Conservation (phyloP, 2,797 vertebrate species). For the Tangara arthus region DNA sequence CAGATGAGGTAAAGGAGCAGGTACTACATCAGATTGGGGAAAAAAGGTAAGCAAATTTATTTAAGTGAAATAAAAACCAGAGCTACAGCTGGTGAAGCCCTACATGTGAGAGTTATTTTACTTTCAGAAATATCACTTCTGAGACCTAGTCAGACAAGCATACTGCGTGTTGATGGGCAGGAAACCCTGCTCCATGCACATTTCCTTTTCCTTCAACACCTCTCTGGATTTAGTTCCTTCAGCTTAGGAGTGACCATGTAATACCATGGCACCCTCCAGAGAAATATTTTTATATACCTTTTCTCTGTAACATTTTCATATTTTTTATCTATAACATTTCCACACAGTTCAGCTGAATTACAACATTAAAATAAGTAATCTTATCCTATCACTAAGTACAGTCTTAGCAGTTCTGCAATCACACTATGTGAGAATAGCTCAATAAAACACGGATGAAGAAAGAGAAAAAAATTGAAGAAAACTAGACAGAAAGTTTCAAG, state of each 20-base stretch:
- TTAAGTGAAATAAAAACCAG: neutral
- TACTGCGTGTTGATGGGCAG: neutral
- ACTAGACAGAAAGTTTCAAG: neutral
- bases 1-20: neutral
- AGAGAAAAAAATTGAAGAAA: neutral
- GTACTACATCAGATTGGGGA: neutral
- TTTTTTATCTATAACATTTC: neutral
- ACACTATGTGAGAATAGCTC: fast-evolving
- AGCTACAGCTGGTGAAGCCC: neutral
- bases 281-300: fast-evolving
- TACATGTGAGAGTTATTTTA: neutral
- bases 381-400: neutral
- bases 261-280: neutral
- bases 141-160: neutral
- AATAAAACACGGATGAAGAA: fast-evolving
- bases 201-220: neutral
- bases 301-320: neutral
- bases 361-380: neutral
- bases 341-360: neutral
- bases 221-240: neutral
- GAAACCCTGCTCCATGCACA: neutral
- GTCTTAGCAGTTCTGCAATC: neutral
- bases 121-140: neutral
- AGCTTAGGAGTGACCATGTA: neutral
- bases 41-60: neutral